Conservation (phyloP, 1,140 invertebrate species). For the Temnothorax curvispinosus region DNA sequence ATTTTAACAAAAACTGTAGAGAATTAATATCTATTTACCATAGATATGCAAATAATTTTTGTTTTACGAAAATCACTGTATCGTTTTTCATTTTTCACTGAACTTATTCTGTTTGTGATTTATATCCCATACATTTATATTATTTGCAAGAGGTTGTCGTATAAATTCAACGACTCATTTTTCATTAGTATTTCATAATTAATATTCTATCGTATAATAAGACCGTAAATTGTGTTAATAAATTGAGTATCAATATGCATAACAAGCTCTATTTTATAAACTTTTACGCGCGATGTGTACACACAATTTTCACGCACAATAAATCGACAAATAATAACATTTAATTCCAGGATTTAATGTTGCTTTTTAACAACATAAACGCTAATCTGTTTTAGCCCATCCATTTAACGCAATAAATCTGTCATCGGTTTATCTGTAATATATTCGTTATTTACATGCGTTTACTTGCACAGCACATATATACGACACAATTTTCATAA, state of each 20-base stretch:
- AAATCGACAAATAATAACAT: background rate
- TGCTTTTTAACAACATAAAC: background rate
- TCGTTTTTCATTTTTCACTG: too few species aligned
- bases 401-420: background rate
- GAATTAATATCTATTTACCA: too few species aligned
- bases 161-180: background rate
- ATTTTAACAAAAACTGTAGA: too few species aligned
- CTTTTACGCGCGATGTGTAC: background rate
- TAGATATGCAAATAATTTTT: too few species aligned
- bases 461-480: background rate
- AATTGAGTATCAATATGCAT: background rate
- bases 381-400: background rate
- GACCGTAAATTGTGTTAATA: background rate
- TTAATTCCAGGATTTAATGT: background rate
- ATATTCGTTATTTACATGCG: background rate
- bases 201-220: background rate
- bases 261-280: background rate
- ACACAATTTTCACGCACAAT: background rate
- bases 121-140: background rate
- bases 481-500: background rate
- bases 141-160: background rate
- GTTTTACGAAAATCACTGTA: too few species aligned
- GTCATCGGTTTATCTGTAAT: background rate
- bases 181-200: background rate
- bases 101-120: background rate